Evolutionary conservation across 2,113 vertebrate species (phyloP), one percentile per base, ranked within the genome.

Genomic region (Hemichromis elongatus): DNA sequence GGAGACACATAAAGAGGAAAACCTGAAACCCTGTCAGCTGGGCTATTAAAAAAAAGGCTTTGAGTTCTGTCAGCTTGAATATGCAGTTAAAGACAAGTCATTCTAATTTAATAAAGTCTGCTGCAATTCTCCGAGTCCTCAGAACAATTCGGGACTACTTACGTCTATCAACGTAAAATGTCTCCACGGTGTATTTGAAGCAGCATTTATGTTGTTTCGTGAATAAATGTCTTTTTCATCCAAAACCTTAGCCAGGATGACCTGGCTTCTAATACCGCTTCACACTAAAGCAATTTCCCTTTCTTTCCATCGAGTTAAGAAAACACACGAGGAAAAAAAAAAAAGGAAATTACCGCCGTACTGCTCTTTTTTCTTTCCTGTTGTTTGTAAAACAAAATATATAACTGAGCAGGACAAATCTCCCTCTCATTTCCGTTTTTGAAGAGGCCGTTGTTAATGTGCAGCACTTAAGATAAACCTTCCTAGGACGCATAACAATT

Each of bases 341-440:
- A 68, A 50, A 75, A 50, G 68, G 24, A 75, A 75, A 75, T 52
- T 19, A 75, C 45, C 2, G 0, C 42, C 4, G 16, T 75, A 5
- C 68, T 26, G 13, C 37, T 26, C 59, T 19, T 35, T 33, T 61
- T 61, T 28, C 28, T 1, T 2, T 54, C 53, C 45, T 57, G 24
- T 18, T 21, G 21, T 75, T 90, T 59, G 40, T 56, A 12, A 63
- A 87, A 80, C 28, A 77, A 82, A 75, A 82, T n/a, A 57, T 66
- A 14, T 80, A 26, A 66, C 47, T 14, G 30, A 47, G 55, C 18
- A 80, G 75, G 18, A 73, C 26, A 54, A 70, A 77, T 54, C 53
- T 33, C 6, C 3, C 33, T 47, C 79, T 82, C 26, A 21, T 68
- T 66, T 66, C 52, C 9, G 9, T 24, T n/a, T 75, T 24, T 30